Base-by-base conservation (phyloP, 2,113 vertebrate genomes). In the Trogon surrucura region DNA sequence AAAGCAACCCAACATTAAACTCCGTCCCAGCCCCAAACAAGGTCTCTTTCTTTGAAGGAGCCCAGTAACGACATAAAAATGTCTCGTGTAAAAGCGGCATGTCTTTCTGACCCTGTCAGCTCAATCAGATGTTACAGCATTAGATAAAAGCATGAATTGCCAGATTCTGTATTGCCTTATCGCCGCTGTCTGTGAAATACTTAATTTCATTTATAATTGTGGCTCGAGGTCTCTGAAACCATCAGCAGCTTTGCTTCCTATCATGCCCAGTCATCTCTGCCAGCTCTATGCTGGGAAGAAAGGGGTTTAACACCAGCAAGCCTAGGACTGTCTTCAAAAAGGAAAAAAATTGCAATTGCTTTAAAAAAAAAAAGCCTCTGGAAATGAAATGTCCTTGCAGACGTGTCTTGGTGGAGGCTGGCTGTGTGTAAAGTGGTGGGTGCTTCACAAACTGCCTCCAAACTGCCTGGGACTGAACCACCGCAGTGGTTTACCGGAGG, bases 401-500 rank as follows among this genome's bases (percentile, higher is more conserved):
- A 75, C 26, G 15, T 45, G 29, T 13, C 27, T 75, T 82, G 66
- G 22, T 32, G 79, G 36, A 82, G 30, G 23, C 32, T 18, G 0
- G 0, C 26, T 72, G 23, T 60, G 48, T 53, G 38, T 41, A 44
- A 58, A 72, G 38, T 9, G 23, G 5, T 36, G 16, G 9, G 13
- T 80, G 21, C 34, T 85, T 88, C 19, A 10, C 1, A 1, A 64
- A n/a, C 44, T 80, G 38, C 38, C 25, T 70, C n/a, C 57, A 71
- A 50, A 44, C 13, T 67, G 27, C 48, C 79, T 65, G 62, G 44
- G 19, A 41, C n/a, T 56, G 12, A 26, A 64, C 1, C 5, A 23
- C 41, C 0, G 0, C 48, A 5, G 25, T 44, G 47, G 18, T 1
- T 62, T 48, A 34, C 8, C 17, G n/a, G 32, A 70, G 23, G 61